Conservation (phyloP, 1,140 invertebrate genomes). For the Sesamia nonagrioides region DNA sequence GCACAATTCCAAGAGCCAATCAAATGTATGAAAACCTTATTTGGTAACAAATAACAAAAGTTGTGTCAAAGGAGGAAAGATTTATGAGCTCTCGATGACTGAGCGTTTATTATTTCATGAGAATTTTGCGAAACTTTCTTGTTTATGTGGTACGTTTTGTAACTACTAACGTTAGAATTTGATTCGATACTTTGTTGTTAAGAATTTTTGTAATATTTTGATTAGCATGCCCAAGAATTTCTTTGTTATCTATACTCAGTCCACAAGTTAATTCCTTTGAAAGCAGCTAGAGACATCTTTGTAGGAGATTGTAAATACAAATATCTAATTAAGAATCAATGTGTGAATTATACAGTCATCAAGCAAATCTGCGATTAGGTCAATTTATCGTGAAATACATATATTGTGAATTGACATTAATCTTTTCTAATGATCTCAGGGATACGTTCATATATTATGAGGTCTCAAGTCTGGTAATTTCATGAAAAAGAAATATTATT, state of each 20-base stretch:
- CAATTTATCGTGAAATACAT: too few relatives aligned
- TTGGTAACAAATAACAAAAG: constrained; percentile 64
- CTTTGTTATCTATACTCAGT: constrained; percentile 7
- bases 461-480: too few relatives aligned
- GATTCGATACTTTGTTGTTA: constrained; percentile 20
- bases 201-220: constrained; percentile 23
- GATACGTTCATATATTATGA: too few relatives aligned
- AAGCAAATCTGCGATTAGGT: too few relatives aligned
- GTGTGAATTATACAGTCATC: too few relatives aligned
- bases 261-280: neutral
- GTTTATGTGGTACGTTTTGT: constrained; percentile 47
- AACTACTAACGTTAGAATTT: constrained; percentile 25
- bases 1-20: constrained; percentile 56
- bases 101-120: constrained; percentile 60
- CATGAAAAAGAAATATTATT: too few relatives aligned
- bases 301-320: neutral
- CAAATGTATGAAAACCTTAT: constrained; percentile 59
- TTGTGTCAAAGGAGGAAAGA: constrained; percentile 62
- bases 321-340: neutral
- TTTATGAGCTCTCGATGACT: constrained; percentile 62
- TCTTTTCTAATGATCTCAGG: too few relatives aligned
- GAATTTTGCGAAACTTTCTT: constrained; percentile 49
- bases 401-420: too few relatives aligned
- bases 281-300: neutral
- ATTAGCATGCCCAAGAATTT: constrained; percentile 10